phyloP scores from a whole-genome alignment of 1,140 invertebrate genomes.

The Reticulitermes speratus region DNA sequence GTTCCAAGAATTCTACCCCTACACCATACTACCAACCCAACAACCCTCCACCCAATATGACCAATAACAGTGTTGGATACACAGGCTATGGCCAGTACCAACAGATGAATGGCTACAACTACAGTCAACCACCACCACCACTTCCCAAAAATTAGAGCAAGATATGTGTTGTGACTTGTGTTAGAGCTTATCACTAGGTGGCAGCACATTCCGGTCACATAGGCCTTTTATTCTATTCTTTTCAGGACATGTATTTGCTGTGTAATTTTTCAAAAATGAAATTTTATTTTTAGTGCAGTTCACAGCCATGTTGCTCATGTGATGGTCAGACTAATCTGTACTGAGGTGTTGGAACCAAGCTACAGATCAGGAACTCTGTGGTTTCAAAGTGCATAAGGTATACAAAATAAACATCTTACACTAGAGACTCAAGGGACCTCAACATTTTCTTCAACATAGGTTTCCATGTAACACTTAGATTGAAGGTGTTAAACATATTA shows the following conservation, averaged over 20 bases:
- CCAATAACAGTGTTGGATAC: not conserved
- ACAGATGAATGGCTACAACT: slow-evolving; percentile 23
- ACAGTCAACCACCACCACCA: slow-evolving; percentile 24
- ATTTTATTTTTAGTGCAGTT: not conserved
- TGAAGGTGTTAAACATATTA: no score
- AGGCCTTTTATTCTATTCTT: not conserved
- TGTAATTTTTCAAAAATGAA: not conserved
- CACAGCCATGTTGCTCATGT: not conserved
- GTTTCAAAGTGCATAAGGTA: no score
- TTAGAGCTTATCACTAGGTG: not conserved
- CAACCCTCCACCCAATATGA: not conserved
- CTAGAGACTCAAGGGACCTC: no score
- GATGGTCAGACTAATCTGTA: not conserved
- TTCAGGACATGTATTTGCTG: not conserved
- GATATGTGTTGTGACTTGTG: not conserved
- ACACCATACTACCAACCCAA: slow-evolving; percentile 2
- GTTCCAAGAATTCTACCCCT: not conserved
- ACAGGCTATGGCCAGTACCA: not conserved
- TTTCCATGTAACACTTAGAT: no score
- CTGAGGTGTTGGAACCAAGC: not conserved
- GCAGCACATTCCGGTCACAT: slow-evolving; percentile 12
- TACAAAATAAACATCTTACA: no score
- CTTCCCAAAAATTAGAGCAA: slow-evolving; percentile 17
- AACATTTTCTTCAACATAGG: no score
- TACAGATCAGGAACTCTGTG: no score